Conservation (phyloP, 2,888 invertebrate species). For the Eupithecia subfuscata region DNA sequence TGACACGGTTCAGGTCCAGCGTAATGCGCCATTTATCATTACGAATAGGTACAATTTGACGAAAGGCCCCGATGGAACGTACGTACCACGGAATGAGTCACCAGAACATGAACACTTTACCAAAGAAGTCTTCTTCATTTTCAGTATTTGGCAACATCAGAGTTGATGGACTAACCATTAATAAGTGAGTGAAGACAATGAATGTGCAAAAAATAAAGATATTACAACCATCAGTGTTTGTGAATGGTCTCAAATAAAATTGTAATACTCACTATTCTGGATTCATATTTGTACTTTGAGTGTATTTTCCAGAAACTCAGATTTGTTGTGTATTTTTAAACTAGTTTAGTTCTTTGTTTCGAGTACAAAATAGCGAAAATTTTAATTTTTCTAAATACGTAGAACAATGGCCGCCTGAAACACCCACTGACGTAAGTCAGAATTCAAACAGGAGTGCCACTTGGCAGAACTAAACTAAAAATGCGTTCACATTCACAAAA, state of each 20-base stretch:
- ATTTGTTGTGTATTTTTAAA: slow-evolving; percentile 63
- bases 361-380: slow-evolving; percentile 76
- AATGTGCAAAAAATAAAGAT: slow-evolving; percentile 71
- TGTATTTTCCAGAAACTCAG: slow-evolving; percentile 68
- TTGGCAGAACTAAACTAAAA: slow-evolving; percentile 72
- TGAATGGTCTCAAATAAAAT: slow-evolving; percentile 58
- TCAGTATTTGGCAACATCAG: slow-evolving; percentile 5
- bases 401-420: slow-evolving; percentile 83
- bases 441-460: slow-evolving; percentile 80
- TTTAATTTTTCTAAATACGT: slow-evolving; percentile 72
- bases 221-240: slow-evolving; percentile 72
- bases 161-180: slow-evolving; percentile 32
- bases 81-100: slow-evolving; percentile 77
- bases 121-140: slow-evolving; percentile 6
- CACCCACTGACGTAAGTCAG: slow-evolving; percentile 83
- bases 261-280: slow-evolving; percentile 91
- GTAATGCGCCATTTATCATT: slow-evolving; percentile 71
- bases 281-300: slow-evolving; percentile 87
- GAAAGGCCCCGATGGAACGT: slow-evolving; percentile 65
- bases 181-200: slow-evolving; percentile 61
- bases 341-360: slow-evolving; percentile 74
- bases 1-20: slow-evolving; percentile 52
- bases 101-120: slow-evolving; percentile 51
- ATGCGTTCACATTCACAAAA: slow-evolving; percentile 71
- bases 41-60: slow-evolving; percentile 67